Conservation (phyloP, 2,888 invertebrate species). For the Drosophila greeni region DNA sequence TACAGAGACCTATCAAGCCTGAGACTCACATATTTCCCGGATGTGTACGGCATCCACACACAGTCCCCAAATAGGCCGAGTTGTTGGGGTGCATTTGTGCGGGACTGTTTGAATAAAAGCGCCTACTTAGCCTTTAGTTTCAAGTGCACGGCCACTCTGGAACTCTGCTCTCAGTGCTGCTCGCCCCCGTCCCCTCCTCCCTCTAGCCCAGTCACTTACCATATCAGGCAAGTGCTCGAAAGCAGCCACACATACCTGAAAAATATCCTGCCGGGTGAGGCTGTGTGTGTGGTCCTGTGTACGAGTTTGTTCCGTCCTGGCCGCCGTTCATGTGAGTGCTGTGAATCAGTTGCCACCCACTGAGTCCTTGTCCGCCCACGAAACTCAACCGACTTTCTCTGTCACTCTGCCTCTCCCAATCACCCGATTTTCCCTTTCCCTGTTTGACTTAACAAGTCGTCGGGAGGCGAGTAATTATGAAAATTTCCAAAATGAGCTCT, state of each 20-base stretch:
- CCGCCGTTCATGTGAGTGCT: constrained; percentile 66
- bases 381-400: constrained; percentile 36
- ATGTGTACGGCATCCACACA: constrained; percentile 17
- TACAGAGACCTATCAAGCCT: constrained; percentile 20
- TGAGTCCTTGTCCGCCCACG: constrained; percentile 29
- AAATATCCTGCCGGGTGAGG: constrained; percentile 27
- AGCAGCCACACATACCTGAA: constrained; percentile 52
- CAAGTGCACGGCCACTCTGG: constrained; percentile 54
- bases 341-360: constrained; percentile 46
- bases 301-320: constrained; percentile 67
- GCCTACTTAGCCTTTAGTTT: constrained; percentile 72
- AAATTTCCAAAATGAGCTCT: constrained; percentile 68
- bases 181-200: constrained; percentile 1
- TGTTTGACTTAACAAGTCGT: constrained; percentile 54
- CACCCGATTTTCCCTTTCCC: constrained; percentile 21
- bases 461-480: constrained; percentile 57
- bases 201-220: constrained; percentile 11
- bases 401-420: constrained; percentile 5
- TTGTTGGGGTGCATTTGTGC: constrained; percentile 37
- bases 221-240: constrained; percentile 61
- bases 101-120: constrained; percentile 66
- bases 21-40: constrained; percentile 22
- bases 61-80: constrained; percentile 28
- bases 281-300: constrained; percentile 17
- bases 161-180: constrained; percentile 16